These are phyloP conservation scores for Trachemys scripta DNA, from an alignment of 2,113 vertebrate species.

Conservation along the genomic window DNA sequence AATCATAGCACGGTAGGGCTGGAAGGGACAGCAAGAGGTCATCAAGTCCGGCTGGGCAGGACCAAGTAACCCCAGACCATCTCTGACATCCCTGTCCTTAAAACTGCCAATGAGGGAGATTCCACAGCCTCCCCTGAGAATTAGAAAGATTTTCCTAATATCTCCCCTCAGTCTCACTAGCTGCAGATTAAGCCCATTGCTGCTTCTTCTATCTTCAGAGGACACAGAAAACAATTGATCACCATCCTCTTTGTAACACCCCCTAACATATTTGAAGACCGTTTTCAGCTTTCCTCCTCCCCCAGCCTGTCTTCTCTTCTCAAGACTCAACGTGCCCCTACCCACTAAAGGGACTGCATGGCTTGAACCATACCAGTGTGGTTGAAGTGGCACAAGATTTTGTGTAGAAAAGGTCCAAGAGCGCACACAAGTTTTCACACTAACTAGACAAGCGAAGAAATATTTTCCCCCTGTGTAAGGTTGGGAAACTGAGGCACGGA, in stretches of 20 bases:
- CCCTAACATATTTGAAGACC: not conserved
- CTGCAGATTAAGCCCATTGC: not conserved
- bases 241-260: not conserved
- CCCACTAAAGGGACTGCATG: not conserved
- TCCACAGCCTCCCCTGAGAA: not conserved
- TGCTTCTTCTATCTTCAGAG: not conserved
- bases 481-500: not conserved
- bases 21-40: not conserved
- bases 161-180: too few species aligned
- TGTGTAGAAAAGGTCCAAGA: not conserved
- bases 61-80: not conserved
- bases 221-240: not conserved
- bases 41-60: not conserved
- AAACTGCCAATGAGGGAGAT: not conserved
- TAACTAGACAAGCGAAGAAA: not conserved
- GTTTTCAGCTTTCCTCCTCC: not conserved
- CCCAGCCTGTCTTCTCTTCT: not conserved
- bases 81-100: not conserved
- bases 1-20: not conserved
- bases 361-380: not conserved
- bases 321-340: not conserved
- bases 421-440: not conserved
- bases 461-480: not conserved
- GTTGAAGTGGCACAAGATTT: not conserved
- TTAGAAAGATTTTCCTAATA: not conserved